A percentile compares a stretch with the other conserved stretches of the same genome.
Evolutionary conservation across 1,140 invertebrate genomes (phyloP).

Genomic region (Steinernema khuongi): DNA sequence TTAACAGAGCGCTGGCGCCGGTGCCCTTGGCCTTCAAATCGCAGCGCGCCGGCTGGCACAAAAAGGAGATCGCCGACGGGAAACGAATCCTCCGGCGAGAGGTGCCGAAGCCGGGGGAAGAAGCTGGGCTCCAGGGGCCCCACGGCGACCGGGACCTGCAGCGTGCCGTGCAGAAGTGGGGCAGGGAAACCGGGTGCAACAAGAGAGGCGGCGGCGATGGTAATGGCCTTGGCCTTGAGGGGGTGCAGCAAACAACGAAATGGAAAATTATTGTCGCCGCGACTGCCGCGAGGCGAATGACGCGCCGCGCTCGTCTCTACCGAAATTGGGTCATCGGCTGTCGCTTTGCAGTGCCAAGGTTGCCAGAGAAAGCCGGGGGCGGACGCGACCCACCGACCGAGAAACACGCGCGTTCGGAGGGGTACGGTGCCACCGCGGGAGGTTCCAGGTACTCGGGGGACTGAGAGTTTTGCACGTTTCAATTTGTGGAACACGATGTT

Average conservation of each 20-base stretch:
- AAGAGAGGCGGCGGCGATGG: not conserved
- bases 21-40: slow-evolving; percentile 9
- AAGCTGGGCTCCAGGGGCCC: not conserved
- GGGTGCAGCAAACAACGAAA: slow-evolving; percentile 10
- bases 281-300: slow-evolving; percentile 8
- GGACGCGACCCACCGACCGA: slow-evolving; percentile 1
- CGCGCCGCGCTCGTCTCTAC: not conserved
- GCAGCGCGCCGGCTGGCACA: slow-evolving; percentile 4
- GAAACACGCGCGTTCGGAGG: not conserved
- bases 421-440: not conserved
- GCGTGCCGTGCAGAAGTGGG: not conserved
- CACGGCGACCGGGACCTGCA: not conserved
- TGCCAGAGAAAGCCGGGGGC: slow-evolving; percentile 1
- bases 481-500: too few species aligned
- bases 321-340: slow-evolving; percentile 15
- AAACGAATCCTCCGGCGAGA: too few species aligned
- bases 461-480: too few species aligned
- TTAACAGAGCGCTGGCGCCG: not conserved
- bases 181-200: not conserved
- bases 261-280: slow-evolving; percentile 14
- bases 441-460: too few species aligned
- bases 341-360: slow-evolving; percentile 16
- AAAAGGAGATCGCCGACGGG: not conserved
- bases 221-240: slow-evolving; percentile 16
- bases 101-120: not conserved